These are phyloP conservation scores for Boloria euphrosyne DNA, from an alignment of 2,888 invertebrate species.

Conservation along the genomic window DNA sequence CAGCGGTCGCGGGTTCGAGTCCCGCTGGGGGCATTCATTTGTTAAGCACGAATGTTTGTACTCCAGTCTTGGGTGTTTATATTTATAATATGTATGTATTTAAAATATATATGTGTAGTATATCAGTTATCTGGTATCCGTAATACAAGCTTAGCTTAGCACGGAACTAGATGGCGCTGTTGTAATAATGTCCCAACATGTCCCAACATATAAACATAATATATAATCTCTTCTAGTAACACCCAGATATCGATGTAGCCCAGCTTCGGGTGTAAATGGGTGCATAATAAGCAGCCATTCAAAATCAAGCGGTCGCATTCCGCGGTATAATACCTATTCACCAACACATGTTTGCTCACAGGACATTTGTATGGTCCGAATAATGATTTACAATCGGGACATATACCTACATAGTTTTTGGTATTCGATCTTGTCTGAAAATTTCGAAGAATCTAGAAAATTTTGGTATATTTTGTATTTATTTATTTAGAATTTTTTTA, in stretches of 20 bases:
- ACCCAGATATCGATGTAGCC: constrained; percentile 31
- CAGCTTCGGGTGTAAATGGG: constrained; percentile 76
- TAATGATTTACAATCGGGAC: constrained; percentile 69
- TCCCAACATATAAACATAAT: too few species aligned
- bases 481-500: not conserved
- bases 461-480: not conserved
- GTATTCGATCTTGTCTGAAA: constrained; percentile 7
- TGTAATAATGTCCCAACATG: too few species aligned
- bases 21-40: too few species aligned
- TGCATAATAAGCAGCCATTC: constrained; percentile 81
- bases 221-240: constrained; percentile 31
- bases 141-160: too few species aligned
- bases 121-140: too few species aligned
- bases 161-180: too few species aligned
- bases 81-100: too few species aligned
- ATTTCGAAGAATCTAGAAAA: not conserved
- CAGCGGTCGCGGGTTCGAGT: too few species aligned
- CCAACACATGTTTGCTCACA: constrained; percentile 71
- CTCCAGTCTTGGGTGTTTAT: too few species aligned
- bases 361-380: constrained; percentile 78
- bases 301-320: constrained; percentile 78
- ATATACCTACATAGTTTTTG: constrained; percentile 21
- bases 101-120: too few species aligned
- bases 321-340: constrained; percentile 75
- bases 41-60: too few species aligned